These are phyloP conservation scores for Agrilus planipennis DNA, from an alignment of 1,140 invertebrate species.

Conservation along the genomic window DNA sequence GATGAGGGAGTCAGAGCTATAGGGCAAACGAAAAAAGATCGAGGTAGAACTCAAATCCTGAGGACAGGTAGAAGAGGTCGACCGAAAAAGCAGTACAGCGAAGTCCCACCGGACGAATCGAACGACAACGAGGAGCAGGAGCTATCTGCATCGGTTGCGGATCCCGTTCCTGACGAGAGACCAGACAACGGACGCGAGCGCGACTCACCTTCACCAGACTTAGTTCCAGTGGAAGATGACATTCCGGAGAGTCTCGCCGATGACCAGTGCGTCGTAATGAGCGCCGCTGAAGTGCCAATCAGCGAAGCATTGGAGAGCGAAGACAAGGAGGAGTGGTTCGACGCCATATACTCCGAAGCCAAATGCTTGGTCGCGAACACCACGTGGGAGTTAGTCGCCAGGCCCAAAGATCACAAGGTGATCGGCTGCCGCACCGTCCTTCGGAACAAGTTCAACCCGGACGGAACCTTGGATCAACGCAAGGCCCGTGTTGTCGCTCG, in stretches of 20 bases:
- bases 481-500: constrained; percentile 33
- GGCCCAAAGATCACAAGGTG: constrained; percentile 15
- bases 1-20: neutral
- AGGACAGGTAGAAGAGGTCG: too few species aligned
- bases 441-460: constrained; percentile 17
- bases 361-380: constrained; percentile 17
- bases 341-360: constrained; percentile 22
- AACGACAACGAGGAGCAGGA: constrained; percentile 2
- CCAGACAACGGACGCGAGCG: neutral
- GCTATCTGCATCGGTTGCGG: neutral
- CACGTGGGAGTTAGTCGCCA: constrained; percentile 23
- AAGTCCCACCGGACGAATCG: too few species aligned
- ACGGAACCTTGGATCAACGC: constrained; percentile 21
- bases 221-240: too few species aligned
- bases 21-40: too few species aligned
- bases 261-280: too few species aligned
- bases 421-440: constrained; percentile 23
- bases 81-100: too few species aligned
- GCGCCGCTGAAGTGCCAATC: neutral
- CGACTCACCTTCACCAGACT: neutral
- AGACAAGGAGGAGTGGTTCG: constrained; percentile 11
- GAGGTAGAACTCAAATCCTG: too few species aligned
- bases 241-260: too few species aligned
- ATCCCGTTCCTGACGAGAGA: neutral
- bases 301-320: neutral